Base-by-base conservation (phyloP, 2,113 vertebrate species). In the Casuarius casuarius region DNA sequence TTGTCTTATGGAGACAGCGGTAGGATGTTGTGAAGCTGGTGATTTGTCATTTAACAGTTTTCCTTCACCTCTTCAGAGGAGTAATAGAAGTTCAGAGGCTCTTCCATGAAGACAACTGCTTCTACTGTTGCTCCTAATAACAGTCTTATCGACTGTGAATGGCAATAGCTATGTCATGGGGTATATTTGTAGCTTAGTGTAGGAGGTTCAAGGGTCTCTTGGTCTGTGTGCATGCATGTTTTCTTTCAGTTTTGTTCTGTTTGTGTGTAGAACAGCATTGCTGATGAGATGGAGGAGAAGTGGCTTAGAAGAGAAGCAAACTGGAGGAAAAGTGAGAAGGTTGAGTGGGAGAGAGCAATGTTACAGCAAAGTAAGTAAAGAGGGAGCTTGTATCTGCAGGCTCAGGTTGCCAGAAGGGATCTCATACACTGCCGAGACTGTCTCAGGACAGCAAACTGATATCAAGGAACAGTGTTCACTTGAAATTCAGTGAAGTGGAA, bases 201-300 rank as follows among this genome's bases (percentile, higher is more conserved):
- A 10, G 49, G 35, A 66, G 51, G 31, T 80, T n/a, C 35, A 33
- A n/a, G 35, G 20, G 46, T 67, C n/a, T 8, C 71, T 51, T 58
- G 54, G 12, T 12, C 40, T 42, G 38, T 80, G 12, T 26, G 42
- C 31, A 33, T 38, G 48, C 10, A 9, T 40, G 13, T 74, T 73
- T 48, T 31, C 10, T 38, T 29, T 48, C 19, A 4, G 28, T 20
- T 61, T 38, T 51, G 26, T 11, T 52, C 40, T 70, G 23, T 40
- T 58, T 16, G 16, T 58, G 12, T 29, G 20, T 61, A 98, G 97
- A 97, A 97, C 33, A 98, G 95, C 78, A 76, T 98, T 70, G 90
- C 92, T 54, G 97, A 97, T 52, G 97, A 97, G 76, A 95, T 98
- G 95, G 97, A 98, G 78, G 98, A 97, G 25, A 97, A 92, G 38